phyloP scores from a whole-genome alignment of 2,797 vertebrate species.

The Enteromius fasciolatus region DNA sequence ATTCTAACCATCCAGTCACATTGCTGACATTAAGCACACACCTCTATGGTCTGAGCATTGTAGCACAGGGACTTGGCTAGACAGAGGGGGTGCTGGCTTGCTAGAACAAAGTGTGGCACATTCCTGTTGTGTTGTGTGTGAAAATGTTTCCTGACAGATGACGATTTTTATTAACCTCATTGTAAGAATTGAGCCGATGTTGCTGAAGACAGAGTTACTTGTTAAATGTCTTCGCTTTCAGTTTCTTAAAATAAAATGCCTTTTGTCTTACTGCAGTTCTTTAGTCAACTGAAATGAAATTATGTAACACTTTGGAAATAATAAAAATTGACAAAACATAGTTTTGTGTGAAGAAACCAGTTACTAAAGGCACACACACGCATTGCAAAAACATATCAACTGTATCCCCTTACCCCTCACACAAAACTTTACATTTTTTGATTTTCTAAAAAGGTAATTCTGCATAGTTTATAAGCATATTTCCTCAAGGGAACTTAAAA shows the following conservation, averaged over 20 bases:
- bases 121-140: conserved; percentile 12
- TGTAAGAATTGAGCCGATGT: conserved; percentile 45
- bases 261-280: conserved; percentile 40
- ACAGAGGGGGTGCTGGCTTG: neutral
- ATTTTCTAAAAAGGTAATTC: too few relatives aligned
- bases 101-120: conserved; percentile 16
- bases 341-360: neutral
- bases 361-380: neutral
- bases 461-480: too few relatives aligned
- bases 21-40: neutral
- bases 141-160: conserved; percentile 22
- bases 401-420: too few relatives aligned
- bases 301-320: conserved; percentile 4
- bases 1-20: conserved; percentile 6
- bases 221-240: conserved; percentile 28
- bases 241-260: conserved; percentile 51
- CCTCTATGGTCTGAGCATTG: conserved; percentile 6
- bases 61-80: neutral
- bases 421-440: too few relatives aligned
- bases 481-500: too few relatives aligned
- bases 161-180: conserved; percentile 28
- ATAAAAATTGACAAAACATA: conserved; percentile 9
- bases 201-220: conserved; percentile 34
- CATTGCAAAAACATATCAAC: too few relatives aligned
- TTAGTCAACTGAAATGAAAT: neutral